A percentile compares a stretch with the other conserved stretches of the same genome.
Evolutionary conservation across 2,888 invertebrate genomes (phyloP).

Genomic region (Drosophila hamatofila): DNA sequence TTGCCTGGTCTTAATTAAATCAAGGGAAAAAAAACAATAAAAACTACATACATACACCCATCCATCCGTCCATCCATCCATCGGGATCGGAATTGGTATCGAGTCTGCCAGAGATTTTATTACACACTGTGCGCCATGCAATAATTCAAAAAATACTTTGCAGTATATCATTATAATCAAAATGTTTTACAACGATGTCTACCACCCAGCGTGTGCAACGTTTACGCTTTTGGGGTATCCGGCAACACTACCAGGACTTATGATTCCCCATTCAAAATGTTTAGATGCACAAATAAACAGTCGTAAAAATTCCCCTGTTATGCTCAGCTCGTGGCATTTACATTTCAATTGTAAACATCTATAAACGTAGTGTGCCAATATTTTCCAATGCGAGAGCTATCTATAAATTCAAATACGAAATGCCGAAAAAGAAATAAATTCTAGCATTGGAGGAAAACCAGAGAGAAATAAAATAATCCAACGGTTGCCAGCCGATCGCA

Average conservation of each 20-base stretch:
- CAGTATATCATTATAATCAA: constrained; percentile 77
- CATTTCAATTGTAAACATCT: constrained; percentile 55
- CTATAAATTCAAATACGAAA: not conserved
- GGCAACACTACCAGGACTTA: constrained; percentile 41
- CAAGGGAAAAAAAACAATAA: constrained; percentile 71
- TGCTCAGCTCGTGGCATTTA: constrained; percentile 17
- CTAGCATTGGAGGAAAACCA: not conserved
- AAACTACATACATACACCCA: constrained; percentile 39
- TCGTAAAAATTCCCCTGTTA: constrained; percentile 47
- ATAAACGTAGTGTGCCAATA: constrained; percentile 30
- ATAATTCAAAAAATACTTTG: constrained; percentile 79
- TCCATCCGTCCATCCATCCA: constrained; percentile 3
- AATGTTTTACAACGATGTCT: constrained; percentile 47
- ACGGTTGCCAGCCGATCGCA: too few relatives aligned
- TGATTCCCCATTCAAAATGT: constrained; percentile 72
- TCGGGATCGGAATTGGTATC: constrained; percentile 26
- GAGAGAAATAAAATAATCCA: too few relatives aligned
- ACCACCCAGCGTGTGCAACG: constrained; percentile 68
- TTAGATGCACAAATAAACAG: constrained; percentile 79
- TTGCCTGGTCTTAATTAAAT: constrained; percentile 75
- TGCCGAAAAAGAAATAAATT: not conserved
- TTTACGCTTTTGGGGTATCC: constrained; percentile 33
- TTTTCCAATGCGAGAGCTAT: constrained; percentile 7
- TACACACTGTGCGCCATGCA: constrained; percentile 63
- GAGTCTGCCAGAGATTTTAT: constrained; percentile 61